Evolutionary conservation across 2,797 vertebrate genomes (phyloP), one percentile per base, ranked within the genome.

Genomic region (Arnoldichthys spilopterus): DNA sequence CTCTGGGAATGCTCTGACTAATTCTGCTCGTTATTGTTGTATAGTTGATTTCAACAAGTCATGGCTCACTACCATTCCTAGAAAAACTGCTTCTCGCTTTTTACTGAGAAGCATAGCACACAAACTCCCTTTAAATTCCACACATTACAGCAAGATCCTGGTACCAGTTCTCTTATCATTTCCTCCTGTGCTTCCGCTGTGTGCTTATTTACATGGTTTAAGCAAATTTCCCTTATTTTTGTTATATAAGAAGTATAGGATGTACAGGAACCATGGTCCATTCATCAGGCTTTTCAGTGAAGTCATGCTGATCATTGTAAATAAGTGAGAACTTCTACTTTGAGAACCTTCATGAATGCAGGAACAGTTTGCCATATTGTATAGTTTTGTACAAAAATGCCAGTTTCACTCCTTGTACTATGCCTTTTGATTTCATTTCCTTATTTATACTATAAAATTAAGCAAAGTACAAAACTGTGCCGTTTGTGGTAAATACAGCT

Each of bases 361-460:
- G 43, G 13, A 11, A 47, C 43, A 15, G 51, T 12, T 53, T 1
- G 6, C 8, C 30, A 54, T 11, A 15, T 20, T 54, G 30, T 70
- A 53, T n/a, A 34, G 63, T 15, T n/a, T 26, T 45, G 64, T 68
- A 28, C 28, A 28, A 32, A 18, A 16, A 18, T 24, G 24, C 13
- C 26, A n/a, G 20, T 32, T 70, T 53, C 1, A 34, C 47, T 51
- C 24, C 24, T 32, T 49, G 40, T 30, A 18, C 24, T 18, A 49
- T 4, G 18, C 18, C 3, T 26, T 51, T 18, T 54, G 20, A 12
- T 51, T 32, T n/a, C 18, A 6, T 70, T 20, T 15, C 4, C 13
- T 43, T 66, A 66, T 66, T 51, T 53, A 51, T 49, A n/a, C n/a
- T 51, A 70, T 51, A 70, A 70, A 70, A 51, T 18, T 53, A 1